Evolutionary conservation across 2,797 vertebrate genomes (phyloP), one percentile per base, ranked within the genome.

Genomic region (Mus caroli): DNA sequence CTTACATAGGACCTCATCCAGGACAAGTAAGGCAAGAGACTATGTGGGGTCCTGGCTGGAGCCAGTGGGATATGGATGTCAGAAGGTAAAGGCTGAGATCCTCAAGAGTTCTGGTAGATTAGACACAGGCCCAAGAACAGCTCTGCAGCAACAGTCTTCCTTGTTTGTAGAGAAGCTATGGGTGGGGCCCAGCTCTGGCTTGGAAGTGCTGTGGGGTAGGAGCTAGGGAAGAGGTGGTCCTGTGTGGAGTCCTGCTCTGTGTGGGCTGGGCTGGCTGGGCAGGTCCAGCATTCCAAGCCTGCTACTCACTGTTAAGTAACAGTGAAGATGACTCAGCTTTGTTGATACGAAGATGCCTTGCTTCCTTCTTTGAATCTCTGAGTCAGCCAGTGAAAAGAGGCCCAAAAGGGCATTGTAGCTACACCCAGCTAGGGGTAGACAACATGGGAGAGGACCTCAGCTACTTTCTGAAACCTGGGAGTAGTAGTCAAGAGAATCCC

Each of bases 281-380:
- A 75, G 58, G 50, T 34, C 37, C 50, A 40, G 86, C 37, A 28
- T 91, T 84, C 40, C 88, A 79, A 22, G 31, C 50, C 43, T 58
- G 78, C 46, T 84, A 52, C 54, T 94, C 91, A 79, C 69, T 88
- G 54, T 91, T 67, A 50, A 40, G 94, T 77, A 95, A 85, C 37
- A 60, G 28, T 31, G 34, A 54, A 93, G 56, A 80, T 95, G 95
- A 96, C 78, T 97, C 96, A 96, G 82, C 17, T 71, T 37, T 76
- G 56, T 34, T 76, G 83, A 58, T 22, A 17, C 73, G 88, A 85
- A 6, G 76, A 76, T 88, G 69, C 26, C 73, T 3, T 56, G 46
- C 13, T 90, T 91, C 43, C 75, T 43, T 52, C 43, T 77, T 75
- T 86, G 92, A 89, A 87, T 37, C 46, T 58, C 67, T 87, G 62